Percentiles rank a stretch among this genome's conserved stretches.
These are phyloP conservation scores for Semnornis frantzii DNA, from an alignment of 2,113 vertebrate species.

Conservation along the genomic window DNA sequence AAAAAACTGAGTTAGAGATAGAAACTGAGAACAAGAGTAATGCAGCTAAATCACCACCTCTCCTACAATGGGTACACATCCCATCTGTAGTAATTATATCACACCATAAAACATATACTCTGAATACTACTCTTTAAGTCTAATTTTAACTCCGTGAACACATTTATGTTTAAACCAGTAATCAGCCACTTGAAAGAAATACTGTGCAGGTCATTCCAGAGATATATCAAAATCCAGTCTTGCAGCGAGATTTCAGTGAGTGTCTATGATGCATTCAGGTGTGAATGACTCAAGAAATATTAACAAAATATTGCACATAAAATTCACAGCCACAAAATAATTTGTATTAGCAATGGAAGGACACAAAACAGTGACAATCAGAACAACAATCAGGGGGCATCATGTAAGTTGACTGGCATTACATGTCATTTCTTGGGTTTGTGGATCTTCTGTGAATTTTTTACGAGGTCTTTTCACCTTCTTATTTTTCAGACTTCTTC, in stretches of 20 bases:
- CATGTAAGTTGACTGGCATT: not conserved
- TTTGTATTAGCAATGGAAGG: not conserved
- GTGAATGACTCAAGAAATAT: slow-evolving; percentile 2
- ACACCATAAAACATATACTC: not conserved
- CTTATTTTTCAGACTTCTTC: not conserved
- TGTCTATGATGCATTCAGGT: not conserved
- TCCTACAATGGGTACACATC: not conserved
- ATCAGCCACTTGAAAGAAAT: slow-evolving; percentile 6
- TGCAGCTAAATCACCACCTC: not conserved
- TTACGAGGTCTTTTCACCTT: not conserved
- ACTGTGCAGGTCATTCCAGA: not conserved
- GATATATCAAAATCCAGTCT: not conserved
- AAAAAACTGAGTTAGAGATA: not conserved
- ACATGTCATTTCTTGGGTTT: not conserved
- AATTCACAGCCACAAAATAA: not conserved
- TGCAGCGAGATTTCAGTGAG: not conserved
- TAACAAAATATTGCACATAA: slow-evolving; percentile 8
- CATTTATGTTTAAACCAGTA: not conserved
- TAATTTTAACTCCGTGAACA: not conserved
- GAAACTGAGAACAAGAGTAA: not conserved
- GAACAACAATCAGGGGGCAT: not conserved
- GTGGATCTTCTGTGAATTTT: not conserved
- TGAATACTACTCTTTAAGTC: not conserved
- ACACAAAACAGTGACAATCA: not conserved
- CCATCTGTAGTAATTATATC: not conserved